Evolutionary conservation across 2,797 vertebrate species (phyloP).

Genomic region (Malurus splendens): DNA sequence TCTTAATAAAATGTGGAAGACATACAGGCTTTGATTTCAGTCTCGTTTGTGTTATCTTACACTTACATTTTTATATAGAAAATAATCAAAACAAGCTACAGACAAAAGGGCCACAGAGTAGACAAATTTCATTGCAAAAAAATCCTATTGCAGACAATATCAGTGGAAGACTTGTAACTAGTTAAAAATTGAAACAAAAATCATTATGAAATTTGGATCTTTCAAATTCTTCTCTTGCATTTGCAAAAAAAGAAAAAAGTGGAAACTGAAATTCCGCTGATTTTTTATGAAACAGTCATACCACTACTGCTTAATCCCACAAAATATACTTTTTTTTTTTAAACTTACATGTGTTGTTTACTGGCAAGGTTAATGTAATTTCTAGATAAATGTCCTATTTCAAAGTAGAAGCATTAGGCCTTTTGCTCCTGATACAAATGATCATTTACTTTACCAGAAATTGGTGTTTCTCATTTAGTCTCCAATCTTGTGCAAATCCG

Average conservation of each 20-base stretch:
- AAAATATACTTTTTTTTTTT: background rate
- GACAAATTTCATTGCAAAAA: background rate
- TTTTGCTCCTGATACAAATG: background rate
- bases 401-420: background rate
- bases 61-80: background rate
- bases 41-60: background rate
- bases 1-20: background rate
- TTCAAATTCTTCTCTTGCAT: background rate
- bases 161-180: background rate
- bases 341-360: background rate
- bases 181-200: background rate
- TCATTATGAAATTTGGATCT: background rate
- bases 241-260: background rate
- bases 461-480: background rate
- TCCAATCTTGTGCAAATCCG: background rate
- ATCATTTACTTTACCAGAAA: background rate
- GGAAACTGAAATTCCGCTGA: background rate
- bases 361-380: background rate
- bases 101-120: background rate
- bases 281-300: background rate
- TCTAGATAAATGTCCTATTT: background rate
- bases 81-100: background rate
- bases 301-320: background rate
- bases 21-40: background rate
- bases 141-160: background rate